Base-by-base conservation (phyloP, 2,797 vertebrate genomes). In the Coreius guichenoti region DNA sequence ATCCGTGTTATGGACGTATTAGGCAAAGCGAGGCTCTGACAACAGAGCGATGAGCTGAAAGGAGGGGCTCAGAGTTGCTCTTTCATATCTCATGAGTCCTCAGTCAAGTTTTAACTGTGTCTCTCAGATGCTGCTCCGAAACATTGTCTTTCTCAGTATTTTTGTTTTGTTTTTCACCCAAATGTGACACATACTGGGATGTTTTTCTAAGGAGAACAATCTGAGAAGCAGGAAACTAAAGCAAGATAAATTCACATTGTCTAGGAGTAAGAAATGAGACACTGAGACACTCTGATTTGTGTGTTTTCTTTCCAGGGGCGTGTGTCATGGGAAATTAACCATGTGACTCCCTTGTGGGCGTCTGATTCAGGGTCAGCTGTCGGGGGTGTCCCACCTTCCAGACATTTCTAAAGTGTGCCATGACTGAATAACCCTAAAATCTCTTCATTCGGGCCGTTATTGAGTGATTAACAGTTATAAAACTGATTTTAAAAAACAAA, bases 1-100 rank as follows among this genome's bases (percentile, higher is more conserved):
- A 16, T 63, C 61, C 2, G 83, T 89, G 95, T 94, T 95, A 94
- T 91, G 95, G 95, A 95, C 91, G 96, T 96, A 97, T 97, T 97
- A 96, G 96, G 95, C 91, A 95, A 94, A 93, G 90, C 82, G 65
- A 23, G 85, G 89, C 86, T 88, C 85, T 69, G 63, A 90, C 77
- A 86, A 31, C 31, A 16, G 61, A 65, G 31, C 33, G 54, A 58
- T n/a, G 61, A 29, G 0, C 0, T 8, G 63, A 87, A 90, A 93
- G 92, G 93, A 93, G 90, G 92, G 88, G 92, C 91, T 39, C 26
- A 33, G 26, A 33, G 82, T 36, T 36, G 33, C 74, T 13, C 49
- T 4, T 23, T 36, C 67, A 39, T 12, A 21, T 68, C 31, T 36
- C 49, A 23, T 1, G 49, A 51, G 45, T 49, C 19, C 47, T 74